These are phyloP conservation scores for Tribolium madens DNA, from an alignment of 1,140 invertebrate species.

Conservation along the genomic window DNA sequence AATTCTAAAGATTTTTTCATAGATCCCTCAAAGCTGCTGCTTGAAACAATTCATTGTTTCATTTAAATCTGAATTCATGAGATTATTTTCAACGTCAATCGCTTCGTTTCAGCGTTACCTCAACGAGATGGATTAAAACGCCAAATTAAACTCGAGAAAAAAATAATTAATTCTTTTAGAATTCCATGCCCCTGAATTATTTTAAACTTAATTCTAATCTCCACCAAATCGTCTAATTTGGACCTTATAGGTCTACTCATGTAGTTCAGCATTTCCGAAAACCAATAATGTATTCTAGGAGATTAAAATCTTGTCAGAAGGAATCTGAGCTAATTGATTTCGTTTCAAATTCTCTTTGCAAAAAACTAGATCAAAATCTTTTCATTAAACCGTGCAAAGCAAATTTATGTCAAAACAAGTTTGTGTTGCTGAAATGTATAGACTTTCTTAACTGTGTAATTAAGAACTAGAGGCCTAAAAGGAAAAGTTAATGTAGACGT, in stretches of 20 bases:
- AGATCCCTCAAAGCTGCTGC: background rate
- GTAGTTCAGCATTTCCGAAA: constrained; percentile 16
- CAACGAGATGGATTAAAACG: constrained; percentile 8
- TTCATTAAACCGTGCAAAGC: constrained; percentile 15
- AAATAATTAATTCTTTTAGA: background rate
- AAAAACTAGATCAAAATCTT: constrained; percentile 3
- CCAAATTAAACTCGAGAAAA: background rate
- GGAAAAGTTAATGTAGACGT: constrained; percentile 36
- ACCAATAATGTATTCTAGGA: constrained; percentile 12
- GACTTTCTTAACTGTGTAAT: constrained; percentile 35
- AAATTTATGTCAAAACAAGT: constrained; percentile 22
- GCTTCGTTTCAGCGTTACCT: background rate
- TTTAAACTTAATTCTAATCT: background rate
- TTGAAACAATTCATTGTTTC: constrained; percentile 8
- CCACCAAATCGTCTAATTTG: constrained; percentile 19
- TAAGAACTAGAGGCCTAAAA: constrained; percentile 8
- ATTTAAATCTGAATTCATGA: background rate
- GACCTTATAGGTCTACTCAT: constrained; percentile 6
- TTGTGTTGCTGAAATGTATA: constrained; percentile 2
- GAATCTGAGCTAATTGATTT: constrained; percentile 26
- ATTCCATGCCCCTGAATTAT: constrained; percentile 3
- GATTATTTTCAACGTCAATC: background rate
- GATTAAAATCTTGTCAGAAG: constrained; percentile 12
- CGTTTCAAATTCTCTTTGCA: background rate
- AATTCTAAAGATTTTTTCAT: background rate